These are phyloP conservation scores for Poecilia gillii DNA, from an alignment of 2,797 vertebrate genomes.

Conservation along the genomic window DNA sequence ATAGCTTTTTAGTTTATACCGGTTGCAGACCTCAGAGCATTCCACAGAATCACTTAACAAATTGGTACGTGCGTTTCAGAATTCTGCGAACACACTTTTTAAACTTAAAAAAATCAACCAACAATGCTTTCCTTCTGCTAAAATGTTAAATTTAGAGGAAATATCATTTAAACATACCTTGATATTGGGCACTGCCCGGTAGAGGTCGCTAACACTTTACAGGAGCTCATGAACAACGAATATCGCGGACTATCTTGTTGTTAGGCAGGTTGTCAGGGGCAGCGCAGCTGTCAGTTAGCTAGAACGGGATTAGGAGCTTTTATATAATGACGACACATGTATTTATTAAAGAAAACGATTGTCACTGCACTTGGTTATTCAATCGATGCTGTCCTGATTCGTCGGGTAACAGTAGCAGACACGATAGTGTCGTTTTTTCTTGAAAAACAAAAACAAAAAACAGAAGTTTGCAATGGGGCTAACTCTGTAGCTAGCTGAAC, in stretches of 20 bases:
- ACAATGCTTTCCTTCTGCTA: neutral
- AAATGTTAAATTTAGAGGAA: neutral
- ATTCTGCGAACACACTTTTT: neutral
- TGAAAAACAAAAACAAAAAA: neutral
- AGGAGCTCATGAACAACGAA: neutral
- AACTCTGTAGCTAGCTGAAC: conserved; percentile 26
- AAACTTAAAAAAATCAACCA: neutral
- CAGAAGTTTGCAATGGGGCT: conserved; percentile 14
- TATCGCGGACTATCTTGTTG: conserved; percentile 46
- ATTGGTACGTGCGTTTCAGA: neutral
- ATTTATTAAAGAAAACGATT: conserved; percentile 21
- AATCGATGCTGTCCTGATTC: neutral
- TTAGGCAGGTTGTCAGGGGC: conserved; percentile 72
- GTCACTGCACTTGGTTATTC: neutral
- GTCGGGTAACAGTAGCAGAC: conserved; percentile 6
- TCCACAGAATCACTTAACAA: neutral
- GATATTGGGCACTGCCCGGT: neutral
- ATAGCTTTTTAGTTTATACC: no score
- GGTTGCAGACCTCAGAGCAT: neutral
- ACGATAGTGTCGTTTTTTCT: neutral
- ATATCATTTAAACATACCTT: neutral
- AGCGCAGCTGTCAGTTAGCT: conserved; percentile 36
- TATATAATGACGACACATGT: conserved; percentile 45
- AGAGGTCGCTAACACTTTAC: conserved; percentile 44
- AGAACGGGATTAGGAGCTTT: conserved; percentile 40